These are phyloP conservation scores for Apostichopus californicus DNA, from an alignment of 35 echinoderm and acorn worm genomes.

Conservation along the genomic window DNA sequence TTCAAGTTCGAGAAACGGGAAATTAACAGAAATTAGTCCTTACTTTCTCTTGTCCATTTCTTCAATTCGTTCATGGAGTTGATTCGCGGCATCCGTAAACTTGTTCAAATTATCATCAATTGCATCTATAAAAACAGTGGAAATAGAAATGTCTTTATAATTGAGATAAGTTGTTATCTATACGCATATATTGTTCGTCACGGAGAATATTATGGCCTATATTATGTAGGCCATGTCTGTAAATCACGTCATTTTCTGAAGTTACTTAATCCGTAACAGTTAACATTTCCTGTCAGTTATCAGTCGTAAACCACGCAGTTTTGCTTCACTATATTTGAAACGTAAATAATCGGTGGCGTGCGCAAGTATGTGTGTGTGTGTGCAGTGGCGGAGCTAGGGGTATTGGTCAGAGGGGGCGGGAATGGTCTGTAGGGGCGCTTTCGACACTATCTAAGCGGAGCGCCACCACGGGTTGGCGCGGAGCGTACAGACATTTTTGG, in stretches of 20 bases:
- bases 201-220: background rate
- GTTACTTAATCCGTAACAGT: no score
- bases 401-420: no score
- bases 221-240: background rate
- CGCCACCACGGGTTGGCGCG: no score
- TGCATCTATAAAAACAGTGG: constrained; percentile 66
- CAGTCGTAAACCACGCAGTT: background rate
- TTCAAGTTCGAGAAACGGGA: no score
- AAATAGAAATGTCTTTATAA: background rate
- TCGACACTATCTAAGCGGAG: no score
- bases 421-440: no score
- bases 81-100: constrained; percentile 58
- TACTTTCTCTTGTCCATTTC: constrained; percentile 47
- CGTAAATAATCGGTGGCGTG: no score
- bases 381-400: no score
- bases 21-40: background rate
- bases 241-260: no score
- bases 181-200: background rate
- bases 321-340: no score
- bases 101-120: constrained; percentile 70
- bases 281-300: background rate
- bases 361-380: no score
- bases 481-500: no score
- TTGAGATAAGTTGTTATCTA: background rate
- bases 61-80: constrained; percentile 40